Percentiles rank a stretch among this genome's conserved stretches.
Evolutionary conservation across 2,797 vertebrate species (phyloP).

Genomic region (Crossoptilon crossoptilon): DNA sequence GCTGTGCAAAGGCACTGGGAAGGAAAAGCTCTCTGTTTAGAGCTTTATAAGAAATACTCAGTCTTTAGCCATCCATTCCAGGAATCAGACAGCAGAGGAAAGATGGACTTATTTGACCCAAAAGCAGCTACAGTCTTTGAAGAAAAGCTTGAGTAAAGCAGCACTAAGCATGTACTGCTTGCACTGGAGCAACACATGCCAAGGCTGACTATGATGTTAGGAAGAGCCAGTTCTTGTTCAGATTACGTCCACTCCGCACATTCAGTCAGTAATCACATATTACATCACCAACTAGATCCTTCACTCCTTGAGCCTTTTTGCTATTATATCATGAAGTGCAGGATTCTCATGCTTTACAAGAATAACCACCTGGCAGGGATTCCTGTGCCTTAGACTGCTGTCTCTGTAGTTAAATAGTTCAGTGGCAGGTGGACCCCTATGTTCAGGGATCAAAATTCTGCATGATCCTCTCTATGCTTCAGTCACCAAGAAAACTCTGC

Average conservation of each 20-base stretch:
- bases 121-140: neutral
- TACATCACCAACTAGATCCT: neutral
- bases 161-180: neutral
- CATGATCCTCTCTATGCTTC: neutral
- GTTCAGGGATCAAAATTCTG: neutral
- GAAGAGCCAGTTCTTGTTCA: neutral
- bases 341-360: neutral
- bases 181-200: neutral
- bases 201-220: neutral
- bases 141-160: neutral
- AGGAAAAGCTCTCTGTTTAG: neutral
- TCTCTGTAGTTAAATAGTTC: neutral
- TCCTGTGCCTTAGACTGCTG: neutral
- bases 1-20: neutral
- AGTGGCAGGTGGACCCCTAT: neutral
- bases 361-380: neutral
- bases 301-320: neutral
- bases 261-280: neutral
- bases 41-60: neutral
- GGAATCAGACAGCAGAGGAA: neutral
- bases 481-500: neutral
- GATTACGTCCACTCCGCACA: neutral
- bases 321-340: fast-evolving
- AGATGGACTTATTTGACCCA: neutral
- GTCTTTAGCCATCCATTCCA: neutral